Evolutionary conservation across 2,113 vertebrate species (phyloP), one percentile per base, ranked within the genome.

Genomic region (Pollimyrus isidori): DNA sequence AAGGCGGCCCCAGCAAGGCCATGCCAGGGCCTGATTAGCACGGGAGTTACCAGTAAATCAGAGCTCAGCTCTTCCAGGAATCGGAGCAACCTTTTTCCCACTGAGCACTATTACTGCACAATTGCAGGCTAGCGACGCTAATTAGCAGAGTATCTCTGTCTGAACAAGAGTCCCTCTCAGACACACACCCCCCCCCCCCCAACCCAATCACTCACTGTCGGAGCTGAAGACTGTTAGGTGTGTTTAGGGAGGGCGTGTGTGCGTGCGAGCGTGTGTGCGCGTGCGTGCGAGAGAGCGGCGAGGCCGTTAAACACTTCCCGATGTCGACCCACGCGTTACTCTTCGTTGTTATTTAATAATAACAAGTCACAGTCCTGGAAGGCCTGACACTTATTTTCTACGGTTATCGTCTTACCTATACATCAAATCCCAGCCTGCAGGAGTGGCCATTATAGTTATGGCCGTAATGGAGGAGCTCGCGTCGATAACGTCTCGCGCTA

Each of bases 31-130:
- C 96, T 96, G 96, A 96, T 96, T 96, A 96, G 95, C 95, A 94
- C 93, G 91, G 93, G 94, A 96, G 95, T 35, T 96, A 96, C 96
- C 96, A 95, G 96, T 96, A 96, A 96, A 96, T 96, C 95, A 96
- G 95, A 94, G 95, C 95, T 95, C 93, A 93, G 95, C 95, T 94
- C 95, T 96, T 96, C 95, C 96, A 95, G 95, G 96, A 96, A 96
- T 94, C 93, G 94, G 94, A 94, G 95, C 95, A 96, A 96, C 95
- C 95, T 96, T 96, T 96, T 92, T 92, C 95, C 95, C 96, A 96
- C 95, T 96, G 96, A 96, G 95, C 95, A 95, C 96, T 96, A 96
- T 96, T 96, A 96, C 95, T 94, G 95, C 96, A 96, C 95, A 96
- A 95, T 96, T 95, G 95, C 95, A 95, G 95, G 94, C 95, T 93